phyloP scores from a whole-genome alignment of 2,113 vertebrate genomes.

The Clinocottus analis region DNA sequence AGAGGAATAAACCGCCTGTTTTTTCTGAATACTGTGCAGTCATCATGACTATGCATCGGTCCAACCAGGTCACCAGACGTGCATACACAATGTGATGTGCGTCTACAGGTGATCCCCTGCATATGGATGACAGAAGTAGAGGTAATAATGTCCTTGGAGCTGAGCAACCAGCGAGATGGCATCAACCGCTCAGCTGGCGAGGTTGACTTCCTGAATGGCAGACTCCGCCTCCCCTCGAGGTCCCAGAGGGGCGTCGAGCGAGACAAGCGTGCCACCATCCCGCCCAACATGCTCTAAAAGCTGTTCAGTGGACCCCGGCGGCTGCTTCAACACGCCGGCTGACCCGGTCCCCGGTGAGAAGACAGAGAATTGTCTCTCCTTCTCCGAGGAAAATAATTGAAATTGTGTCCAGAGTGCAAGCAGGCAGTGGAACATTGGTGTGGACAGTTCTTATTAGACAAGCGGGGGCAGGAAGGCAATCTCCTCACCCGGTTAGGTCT shows the following conservation, averaged over 20 bases:
- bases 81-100: too few species aligned
- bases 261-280: not conserved
- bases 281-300: not conserved
- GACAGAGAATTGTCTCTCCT: not conserved
- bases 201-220: not conserved
- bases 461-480: conserved; percentile 34
- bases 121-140: not conserved
- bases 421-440: not conserved
- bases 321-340: not conserved
- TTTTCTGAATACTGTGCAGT: not conserved
- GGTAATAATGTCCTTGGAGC: not conserved
- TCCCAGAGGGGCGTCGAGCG: not conserved
- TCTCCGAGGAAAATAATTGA: conserved; percentile 4
- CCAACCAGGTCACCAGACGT: not conserved
- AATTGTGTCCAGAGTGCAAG: not conserved
- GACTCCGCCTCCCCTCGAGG: not conserved
- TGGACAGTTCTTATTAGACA: conserved; percentile 29
- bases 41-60: too few species aligned
- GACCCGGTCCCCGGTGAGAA: not conserved
- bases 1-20: not conserved
- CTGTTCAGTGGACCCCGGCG: conserved; percentile 15
- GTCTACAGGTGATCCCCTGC: not conserved
- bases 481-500: conserved; percentile 9
- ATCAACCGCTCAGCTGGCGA: conserved; percentile 2
- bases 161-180: not conserved